Conservation (phyloP, 2,113 vertebrate genomes). For the Castor canadensis region DNA sequence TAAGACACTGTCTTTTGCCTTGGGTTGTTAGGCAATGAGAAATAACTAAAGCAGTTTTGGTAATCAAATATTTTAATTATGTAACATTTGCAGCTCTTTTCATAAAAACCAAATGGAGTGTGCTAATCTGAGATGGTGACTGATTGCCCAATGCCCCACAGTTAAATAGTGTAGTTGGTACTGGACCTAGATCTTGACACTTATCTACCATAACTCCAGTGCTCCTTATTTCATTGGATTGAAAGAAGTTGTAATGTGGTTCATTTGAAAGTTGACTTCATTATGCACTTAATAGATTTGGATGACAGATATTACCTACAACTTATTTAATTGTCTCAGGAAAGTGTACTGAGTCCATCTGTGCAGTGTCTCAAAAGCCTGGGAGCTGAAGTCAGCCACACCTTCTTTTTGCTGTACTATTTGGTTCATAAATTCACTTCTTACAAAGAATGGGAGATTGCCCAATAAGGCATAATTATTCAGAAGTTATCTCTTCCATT, state of each 20-base stretch:
- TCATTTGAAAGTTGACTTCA: slow-evolving; percentile 51
- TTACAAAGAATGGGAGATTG: not conserved
- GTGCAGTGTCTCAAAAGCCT: not conserved
- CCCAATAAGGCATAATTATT: slow-evolving; percentile 53
- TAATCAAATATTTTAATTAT: not conserved
- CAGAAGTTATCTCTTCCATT: slow-evolving; percentile 65
- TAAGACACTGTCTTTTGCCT: not conserved
- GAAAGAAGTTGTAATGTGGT: not conserved
- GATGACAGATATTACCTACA: not conserved
- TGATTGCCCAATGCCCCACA: not conserved
- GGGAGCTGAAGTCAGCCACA: not conserved
- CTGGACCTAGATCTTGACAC: not conserved
- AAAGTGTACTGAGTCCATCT: not conserved
- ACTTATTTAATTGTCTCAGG: not conserved
- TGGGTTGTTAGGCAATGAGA: not conserved
- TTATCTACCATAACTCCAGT: not conserved
- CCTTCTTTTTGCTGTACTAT: not conserved
- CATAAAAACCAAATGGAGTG: not conserved
- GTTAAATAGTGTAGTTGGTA: not conserved
- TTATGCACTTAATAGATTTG: slow-evolving; percentile 2
- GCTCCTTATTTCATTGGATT: not conserved
- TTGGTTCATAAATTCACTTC: not conserved
- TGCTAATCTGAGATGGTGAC: not conserved
- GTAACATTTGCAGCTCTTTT: slow-evolving; percentile 22
- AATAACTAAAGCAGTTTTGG: not conserved